Percentiles rank a stretch among this genome's conserved stretches.
These are phyloP conservation scores for Stigmatopora argus DNA, from an alignment of 2,113 vertebrate genomes.

Conservation along the genomic window DNA sequence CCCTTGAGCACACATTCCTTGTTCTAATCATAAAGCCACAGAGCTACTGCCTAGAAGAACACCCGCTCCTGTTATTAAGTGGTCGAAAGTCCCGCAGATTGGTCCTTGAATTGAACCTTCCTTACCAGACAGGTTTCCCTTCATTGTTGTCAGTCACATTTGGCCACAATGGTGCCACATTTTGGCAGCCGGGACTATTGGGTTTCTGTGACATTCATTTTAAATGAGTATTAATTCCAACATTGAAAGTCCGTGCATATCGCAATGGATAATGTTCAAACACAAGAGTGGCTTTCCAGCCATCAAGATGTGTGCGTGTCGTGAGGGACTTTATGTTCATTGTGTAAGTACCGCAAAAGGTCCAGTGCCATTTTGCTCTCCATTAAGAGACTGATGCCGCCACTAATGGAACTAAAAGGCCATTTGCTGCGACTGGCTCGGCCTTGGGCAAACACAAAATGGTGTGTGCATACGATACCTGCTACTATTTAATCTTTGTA, in stretches of 20 bases:
- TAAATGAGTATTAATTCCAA: slow-evolving; percentile 41
- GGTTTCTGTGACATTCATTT: slow-evolving; percentile 22
- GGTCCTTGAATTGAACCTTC: neutral
- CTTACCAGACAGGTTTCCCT: slow-evolving; percentile 9
- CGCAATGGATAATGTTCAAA: slow-evolving; percentile 42
- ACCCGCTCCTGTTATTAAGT: neutral
- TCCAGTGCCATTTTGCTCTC: slow-evolving; percentile 64
- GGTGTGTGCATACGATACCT: slow-evolving; percentile 35
- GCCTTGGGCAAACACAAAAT: slow-evolving; percentile 60
- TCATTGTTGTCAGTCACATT: slow-evolving; percentile 23
- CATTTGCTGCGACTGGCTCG: slow-evolving; percentile 55
- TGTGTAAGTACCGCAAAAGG: slow-evolving; percentile 63
- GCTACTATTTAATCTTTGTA: slow-evolving; percentile 6
- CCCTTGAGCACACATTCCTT: neutral
- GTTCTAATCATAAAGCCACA: neutral
- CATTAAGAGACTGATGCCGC: slow-evolving; percentile 67
- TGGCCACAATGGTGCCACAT: slow-evolving; percentile 7
- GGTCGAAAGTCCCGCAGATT: slow-evolving; percentile 7
- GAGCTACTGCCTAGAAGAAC: neutral
- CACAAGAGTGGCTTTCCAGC: slow-evolving; percentile 64
- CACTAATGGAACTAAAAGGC: slow-evolving; percentile 65
- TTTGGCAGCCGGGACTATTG: slow-evolving; percentile 19
- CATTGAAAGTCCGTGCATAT: slow-evolving; percentile 26
- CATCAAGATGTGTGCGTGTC: slow-evolving; percentile 52
- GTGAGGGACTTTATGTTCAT: slow-evolving; percentile 66